A percentile compares a stretch with the other conserved stretches of the same genome.
Evolutionary conservation across 2,888 invertebrate species (phyloP).

Genomic region (Caradrina clavipalpis): DNA sequence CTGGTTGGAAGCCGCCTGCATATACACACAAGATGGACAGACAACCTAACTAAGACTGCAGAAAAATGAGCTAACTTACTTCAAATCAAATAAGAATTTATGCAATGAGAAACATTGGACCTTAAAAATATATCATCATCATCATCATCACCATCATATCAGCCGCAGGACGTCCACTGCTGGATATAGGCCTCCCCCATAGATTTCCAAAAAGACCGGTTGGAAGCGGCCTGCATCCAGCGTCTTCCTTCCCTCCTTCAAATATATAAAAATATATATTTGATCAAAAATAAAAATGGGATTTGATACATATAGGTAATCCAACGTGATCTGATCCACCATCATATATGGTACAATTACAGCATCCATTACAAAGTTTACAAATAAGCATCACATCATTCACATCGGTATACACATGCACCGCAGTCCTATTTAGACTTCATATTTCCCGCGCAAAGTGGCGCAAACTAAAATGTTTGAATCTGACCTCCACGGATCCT

Average conservation of each 20-base stretch:
- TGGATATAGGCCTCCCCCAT: no score
- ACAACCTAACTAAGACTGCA: no score
- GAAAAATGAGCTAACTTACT: neutral
- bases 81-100: neutral
- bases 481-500: constrained; percentile 86
- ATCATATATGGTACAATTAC: neutral
- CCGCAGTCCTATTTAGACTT: constrained; percentile 49
- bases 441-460: constrained; percentile 80
- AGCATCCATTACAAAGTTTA: constrained; percentile 16
- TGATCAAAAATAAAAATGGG: neutral
- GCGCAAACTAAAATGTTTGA: constrained; percentile 47
- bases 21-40: no score
- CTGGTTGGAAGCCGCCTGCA: no score
- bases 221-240: no score
- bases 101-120: neutral
- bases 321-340: neutral
- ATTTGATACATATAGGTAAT: neutral
- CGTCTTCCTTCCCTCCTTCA: no score
- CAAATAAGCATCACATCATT: constrained; percentile 9
- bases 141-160: no score
- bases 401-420: neutral
- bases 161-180: no score
- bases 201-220: no score
- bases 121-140: neutral
- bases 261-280: neutral